Evolutionary conservation across 2,888 invertebrate genomes (phyloP).

Genomic region (Blastobasis lacticolella): DNA sequence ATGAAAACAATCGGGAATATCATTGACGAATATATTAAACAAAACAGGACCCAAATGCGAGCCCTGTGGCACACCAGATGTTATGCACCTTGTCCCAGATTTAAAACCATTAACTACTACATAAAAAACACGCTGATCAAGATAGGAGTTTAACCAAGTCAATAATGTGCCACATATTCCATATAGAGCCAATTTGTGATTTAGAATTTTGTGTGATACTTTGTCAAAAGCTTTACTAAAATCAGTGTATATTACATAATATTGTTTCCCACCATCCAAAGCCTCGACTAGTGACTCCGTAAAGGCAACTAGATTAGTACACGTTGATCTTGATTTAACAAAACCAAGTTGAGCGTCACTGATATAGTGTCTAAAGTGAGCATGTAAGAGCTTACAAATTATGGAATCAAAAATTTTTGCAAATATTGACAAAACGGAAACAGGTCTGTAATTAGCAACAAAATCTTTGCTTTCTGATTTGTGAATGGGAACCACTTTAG

Average conservation of each 20-base stretch:
- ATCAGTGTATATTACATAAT: conserved; percentile 10
- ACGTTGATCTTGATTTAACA: conserved; percentile 4
- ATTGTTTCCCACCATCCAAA: conserved; percentile 4
- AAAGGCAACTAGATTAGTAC: conserved; percentile 11
- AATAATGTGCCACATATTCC: conserved; percentile 4
- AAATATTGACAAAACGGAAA: conserved; percentile 9
- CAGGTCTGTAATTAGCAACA: neutral
- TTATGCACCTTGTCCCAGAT: neutral
- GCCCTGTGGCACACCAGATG: conserved; percentile 12
- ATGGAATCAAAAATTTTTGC: conserved; percentile 14
- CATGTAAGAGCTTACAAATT: neutral
- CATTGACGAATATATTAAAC: no score
- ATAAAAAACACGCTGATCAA: conserved; percentile 2
- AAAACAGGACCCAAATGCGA: conserved; percentile 11
- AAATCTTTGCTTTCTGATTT: conserved; percentile 4
- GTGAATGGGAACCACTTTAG: conserved; percentile 10
- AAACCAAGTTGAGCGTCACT: conserved; percentile 10
- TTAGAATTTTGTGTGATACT: conserved; percentile 1
- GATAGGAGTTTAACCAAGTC: conserved; percentile 8
- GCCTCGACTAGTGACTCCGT: conserved; percentile 1
- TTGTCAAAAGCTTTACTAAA: conserved; percentile 8
- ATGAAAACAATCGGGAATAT: no score
- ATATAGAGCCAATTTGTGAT: conserved; percentile 1
- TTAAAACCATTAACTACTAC: conserved; percentile 8
- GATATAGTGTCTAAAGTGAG: conserved; percentile 4